Percentiles rank a stretch among this genome's conserved stretches.
phyloP scores from a whole-genome alignment of 1,140 invertebrate genomes.

The Bombus pyrosoma region DNA sequence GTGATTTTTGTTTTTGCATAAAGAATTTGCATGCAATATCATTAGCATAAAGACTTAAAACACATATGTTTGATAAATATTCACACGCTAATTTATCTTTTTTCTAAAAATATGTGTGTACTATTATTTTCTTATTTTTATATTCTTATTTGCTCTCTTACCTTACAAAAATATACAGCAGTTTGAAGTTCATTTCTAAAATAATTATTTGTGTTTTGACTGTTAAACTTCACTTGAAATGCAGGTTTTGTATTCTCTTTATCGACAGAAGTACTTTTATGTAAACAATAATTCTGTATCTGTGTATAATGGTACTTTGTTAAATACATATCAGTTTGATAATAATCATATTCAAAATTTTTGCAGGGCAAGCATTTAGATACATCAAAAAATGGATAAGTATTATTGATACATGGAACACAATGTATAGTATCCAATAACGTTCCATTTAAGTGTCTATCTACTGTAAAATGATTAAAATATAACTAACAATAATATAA shows the following conservation, averaged over 20 bases:
- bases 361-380: conserved; percentile 80
- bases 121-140: conserved; percentile 2
- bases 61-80: conserved; percentile 88
- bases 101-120: conserved; percentile 76
- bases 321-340: conserved; percentile 72
- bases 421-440: conserved; percentile 76
- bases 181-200: conserved; percentile 81
- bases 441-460: conserved; percentile 78
- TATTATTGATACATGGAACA: conserved; percentile 79
- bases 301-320: conserved; percentile 60
- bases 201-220: conserved; percentile 79
- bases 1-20: conserved; percentile 79
- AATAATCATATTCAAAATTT: conserved; percentile 57
- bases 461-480: conserved; percentile 75
- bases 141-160: conserved; percentile 63
- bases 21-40: conserved; percentile 83
- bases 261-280: conserved; percentile 67
- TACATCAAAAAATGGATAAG: conserved; percentile 76
- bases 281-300: conserved; percentile 79
- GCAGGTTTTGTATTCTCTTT: conserved; percentile 74
- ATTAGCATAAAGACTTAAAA: conserved; percentile 84
- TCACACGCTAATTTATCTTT: conserved; percentile 85
- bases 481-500: conserved; percentile 3
- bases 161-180: conserved; percentile 83
- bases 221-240: conserved; percentile 78